These are phyloP conservation scores for Leptodactylus fallax DNA, from an alignment of 2,797 vertebrate species.

Conservation along the genomic window DNA sequence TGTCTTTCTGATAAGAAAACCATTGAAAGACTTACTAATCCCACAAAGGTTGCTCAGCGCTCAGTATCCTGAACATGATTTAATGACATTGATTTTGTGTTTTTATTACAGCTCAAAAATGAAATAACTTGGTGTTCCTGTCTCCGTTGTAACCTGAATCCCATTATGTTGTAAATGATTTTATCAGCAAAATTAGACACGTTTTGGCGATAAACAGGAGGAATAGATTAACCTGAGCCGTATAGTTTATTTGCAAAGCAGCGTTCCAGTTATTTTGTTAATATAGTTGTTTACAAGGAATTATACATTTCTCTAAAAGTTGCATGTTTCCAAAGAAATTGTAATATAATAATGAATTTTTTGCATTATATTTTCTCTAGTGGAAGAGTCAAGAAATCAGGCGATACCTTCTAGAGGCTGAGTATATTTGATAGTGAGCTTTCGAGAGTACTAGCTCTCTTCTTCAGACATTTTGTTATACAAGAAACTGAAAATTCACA, in stretches of 20 bases:
- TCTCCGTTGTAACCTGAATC: constrained; percentile 33
- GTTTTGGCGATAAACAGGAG: constrained; percentile 35
- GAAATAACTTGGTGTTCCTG: constrained; percentile 51
- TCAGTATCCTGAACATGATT: constrained; percentile 48
- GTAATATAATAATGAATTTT: not conserved
- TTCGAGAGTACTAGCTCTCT: too few relatives aligned
- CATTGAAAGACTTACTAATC: constrained; percentile 54
- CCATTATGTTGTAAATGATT: constrained; percentile 40
- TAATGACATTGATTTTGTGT: constrained; percentile 55
- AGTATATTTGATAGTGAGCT: too few relatives aligned
- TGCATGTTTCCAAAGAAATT: not conserved
- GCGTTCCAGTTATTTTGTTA: not conserved
- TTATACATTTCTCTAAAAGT: constrained; percentile 1
- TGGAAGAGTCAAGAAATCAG: too few relatives aligned
- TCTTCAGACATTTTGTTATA: too few relatives aligned
- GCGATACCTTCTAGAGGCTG: too few relatives aligned
- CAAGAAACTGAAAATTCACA: too few relatives aligned
- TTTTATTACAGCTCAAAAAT: constrained; percentile 57
- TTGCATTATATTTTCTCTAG: too few relatives aligned
- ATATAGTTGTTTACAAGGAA: constrained; percentile 5
- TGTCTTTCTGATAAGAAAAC: constrained; percentile 55
- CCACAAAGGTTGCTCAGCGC: constrained; percentile 41
- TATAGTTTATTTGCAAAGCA: constrained; percentile 16
- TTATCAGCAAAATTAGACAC: constrained; percentile 43
- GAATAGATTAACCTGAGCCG: constrained; percentile 5